These are phyloP conservation scores for Leptonema lineaticorne DNA, from an alignment of 1,140 invertebrate species.

Conservation along the genomic window DNA sequence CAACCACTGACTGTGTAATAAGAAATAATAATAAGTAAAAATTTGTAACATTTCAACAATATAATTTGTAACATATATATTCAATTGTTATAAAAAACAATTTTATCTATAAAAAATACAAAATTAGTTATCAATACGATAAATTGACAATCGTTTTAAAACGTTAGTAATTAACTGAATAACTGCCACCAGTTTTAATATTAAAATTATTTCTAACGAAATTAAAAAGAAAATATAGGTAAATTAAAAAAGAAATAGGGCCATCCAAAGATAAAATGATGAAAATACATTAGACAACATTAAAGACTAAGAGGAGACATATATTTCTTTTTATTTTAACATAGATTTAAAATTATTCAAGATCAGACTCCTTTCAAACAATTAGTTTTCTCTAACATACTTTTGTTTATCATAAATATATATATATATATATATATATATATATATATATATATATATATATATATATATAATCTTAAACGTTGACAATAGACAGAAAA, in stretches of 20 bases:
- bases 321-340: conserved; percentile 13
- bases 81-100: no score
- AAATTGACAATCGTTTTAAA: no score
- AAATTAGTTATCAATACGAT: no score
- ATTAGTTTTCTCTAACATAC: background rate
- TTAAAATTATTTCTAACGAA: background rate
- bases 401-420: background rate
- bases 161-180: no score
- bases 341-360: conserved; percentile 4
- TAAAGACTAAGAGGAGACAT: conserved; percentile 18
- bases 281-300: conserved; percentile 19
- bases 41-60: no score
- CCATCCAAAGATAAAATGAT: conserved; percentile 4
- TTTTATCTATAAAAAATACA: no score
- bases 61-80: background rate
- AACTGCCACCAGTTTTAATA: no score
- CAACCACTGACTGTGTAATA: no score
- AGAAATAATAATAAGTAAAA: no score
- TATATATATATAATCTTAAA: background rate
- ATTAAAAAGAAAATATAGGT: background rate
- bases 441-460: background rate
- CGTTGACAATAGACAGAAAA: no score
- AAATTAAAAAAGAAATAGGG: background rate
- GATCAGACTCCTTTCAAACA: conserved; percentile 4
- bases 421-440: background rate